Conservation (phyloP, 2,113 vertebrate genomes). For the Petrocephalus microphthalmus region DNA sequence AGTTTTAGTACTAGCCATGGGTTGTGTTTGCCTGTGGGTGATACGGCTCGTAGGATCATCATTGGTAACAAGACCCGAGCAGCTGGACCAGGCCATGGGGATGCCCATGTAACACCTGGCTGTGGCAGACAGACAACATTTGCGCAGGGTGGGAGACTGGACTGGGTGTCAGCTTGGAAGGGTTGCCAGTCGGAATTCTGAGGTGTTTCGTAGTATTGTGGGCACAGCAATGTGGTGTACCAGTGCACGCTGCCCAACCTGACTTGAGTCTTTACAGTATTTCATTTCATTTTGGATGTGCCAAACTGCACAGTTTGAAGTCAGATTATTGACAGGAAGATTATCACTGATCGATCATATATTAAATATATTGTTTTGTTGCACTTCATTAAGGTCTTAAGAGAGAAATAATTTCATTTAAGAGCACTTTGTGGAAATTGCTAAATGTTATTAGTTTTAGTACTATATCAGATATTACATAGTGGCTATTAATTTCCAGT, state of each 20-base stretch:
- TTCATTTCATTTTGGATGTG: background rate
- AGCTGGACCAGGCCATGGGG: too few relatives aligned
- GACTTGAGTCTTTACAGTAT: background rate
- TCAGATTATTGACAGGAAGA: background rate
- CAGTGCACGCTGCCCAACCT: background rate
- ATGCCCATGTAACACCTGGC: too few relatives aligned
- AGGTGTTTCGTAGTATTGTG: too few relatives aligned
- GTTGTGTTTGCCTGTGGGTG: too few relatives aligned
- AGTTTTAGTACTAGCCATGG: too few relatives aligned
- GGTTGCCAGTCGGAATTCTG: too few relatives aligned
- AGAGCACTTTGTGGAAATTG: slow-evolving; percentile 55
- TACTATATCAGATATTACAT: slow-evolving; percentile 61
- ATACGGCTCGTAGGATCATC: too few relatives aligned
- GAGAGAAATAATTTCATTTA: slow-evolving; percentile 12
- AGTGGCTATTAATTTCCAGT: slow-evolving; percentile 65
- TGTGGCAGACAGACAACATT: too few relatives aligned
- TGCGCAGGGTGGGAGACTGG: too few relatives aligned
- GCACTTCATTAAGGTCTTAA: background rate
- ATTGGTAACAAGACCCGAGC: too few relatives aligned
- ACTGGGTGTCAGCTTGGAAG: too few relatives aligned
- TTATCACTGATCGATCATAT: background rate
- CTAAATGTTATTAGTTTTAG: slow-evolving; percentile 65
- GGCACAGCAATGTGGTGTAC: too few relatives aligned
- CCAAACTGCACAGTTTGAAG: background rate
- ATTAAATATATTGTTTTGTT: slow-evolving; percentile 4